A percentile compares a stretch with the other conserved stretches of the same genome.
Conservation (phyloP, 2,888 invertebrate genomes). For the Scaptomyza caliginosa region DNA sequence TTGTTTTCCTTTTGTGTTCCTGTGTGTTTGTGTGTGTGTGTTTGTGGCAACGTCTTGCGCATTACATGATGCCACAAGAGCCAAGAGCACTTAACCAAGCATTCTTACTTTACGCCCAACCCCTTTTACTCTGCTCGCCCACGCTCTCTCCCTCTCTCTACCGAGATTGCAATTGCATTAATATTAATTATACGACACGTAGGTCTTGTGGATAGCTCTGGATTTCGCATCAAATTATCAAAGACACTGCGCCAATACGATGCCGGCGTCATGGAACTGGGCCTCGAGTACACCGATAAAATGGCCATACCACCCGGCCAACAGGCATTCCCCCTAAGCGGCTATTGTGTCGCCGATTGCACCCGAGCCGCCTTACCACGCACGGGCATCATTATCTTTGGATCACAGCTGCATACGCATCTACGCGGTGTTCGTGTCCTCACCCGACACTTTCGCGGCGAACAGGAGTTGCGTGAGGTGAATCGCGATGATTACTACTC, state of each 20-base stretch:
- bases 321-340: slow-evolving; percentile 91
- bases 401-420: slow-evolving; percentile 98
- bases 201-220: slow-evolving; percentile 95
- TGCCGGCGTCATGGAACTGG: slow-evolving; percentile 98
- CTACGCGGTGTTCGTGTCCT: slow-evolving; percentile 92
- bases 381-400: slow-evolving; percentile 95
- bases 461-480: slow-evolving; percentile 91
- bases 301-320: slow-evolving; percentile 98
- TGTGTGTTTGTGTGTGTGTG: background rate
- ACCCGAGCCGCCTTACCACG: slow-evolving; percentile 93
- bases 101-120: too few relatives aligned
- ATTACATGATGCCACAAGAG: slow-evolving; percentile 41
- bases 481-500: slow-evolving; percentile 98
- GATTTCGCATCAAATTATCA: slow-evolving; percentile 92
- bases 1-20: slow-evolving; percentile 5
- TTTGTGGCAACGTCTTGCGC: slow-evolving; percentile 34
- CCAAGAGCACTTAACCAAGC: too few relatives aligned
- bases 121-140: background rate
- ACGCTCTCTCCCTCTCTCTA: background rate
- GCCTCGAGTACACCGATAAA: slow-evolving; percentile 98
- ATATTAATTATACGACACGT: slow-evolving; percentile 57
- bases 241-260: slow-evolving; percentile 91
- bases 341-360: slow-evolving; percentile 96
- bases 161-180: slow-evolving; percentile 50
- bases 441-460: slow-evolving; percentile 93